phyloP scores from a whole-genome alignment of 2,113 vertebrate genomes.

The Cryptomyrus ogoouensis region DNA sequence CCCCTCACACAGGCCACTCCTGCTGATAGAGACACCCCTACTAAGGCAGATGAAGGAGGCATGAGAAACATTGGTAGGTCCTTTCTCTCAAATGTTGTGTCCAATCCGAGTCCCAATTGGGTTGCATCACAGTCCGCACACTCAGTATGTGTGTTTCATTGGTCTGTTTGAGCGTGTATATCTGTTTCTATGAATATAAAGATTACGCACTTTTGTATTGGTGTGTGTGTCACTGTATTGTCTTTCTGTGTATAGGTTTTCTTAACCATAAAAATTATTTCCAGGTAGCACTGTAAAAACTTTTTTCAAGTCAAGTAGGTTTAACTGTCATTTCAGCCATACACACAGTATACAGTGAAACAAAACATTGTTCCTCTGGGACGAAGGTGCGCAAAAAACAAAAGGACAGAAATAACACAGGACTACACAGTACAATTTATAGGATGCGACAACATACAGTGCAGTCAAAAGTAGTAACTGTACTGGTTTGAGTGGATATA shows the following conservation, averaged over 20 bases:
- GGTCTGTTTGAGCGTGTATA: background rate
- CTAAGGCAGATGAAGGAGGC: conserved; percentile 75
- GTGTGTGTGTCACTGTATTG: conserved; percentile 15
- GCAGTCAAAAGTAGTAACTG: too few species aligned
- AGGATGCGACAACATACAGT: too few species aligned
- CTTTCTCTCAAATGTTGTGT: conserved; percentile 37
- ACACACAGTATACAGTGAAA: too few species aligned
- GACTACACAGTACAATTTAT: too few species aligned
- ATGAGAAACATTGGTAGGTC: conserved; percentile 79
- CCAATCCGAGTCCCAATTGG: background rate
- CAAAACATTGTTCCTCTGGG: too few species aligned
- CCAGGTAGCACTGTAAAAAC: background rate
- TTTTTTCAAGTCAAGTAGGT: too few species aligned
- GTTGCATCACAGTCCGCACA: background rate
- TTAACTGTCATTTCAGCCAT: too few species aligned
- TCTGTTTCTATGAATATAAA: background rate
- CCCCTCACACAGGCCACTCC: conserved; percentile 84
- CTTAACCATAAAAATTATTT: background rate
- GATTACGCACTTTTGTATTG: conserved; percentile 13
- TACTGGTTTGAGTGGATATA: too few species aligned
- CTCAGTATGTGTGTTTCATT: conserved; percentile 4
- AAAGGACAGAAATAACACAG: too few species aligned
- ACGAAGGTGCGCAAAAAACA: too few species aligned
- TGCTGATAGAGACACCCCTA: conserved; percentile 72
- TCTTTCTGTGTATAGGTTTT: background rate